Evolutionary conservation across 2,113 vertebrate genomes (phyloP).

Genomic region (Zonotrichia leucophrys): DNA sequence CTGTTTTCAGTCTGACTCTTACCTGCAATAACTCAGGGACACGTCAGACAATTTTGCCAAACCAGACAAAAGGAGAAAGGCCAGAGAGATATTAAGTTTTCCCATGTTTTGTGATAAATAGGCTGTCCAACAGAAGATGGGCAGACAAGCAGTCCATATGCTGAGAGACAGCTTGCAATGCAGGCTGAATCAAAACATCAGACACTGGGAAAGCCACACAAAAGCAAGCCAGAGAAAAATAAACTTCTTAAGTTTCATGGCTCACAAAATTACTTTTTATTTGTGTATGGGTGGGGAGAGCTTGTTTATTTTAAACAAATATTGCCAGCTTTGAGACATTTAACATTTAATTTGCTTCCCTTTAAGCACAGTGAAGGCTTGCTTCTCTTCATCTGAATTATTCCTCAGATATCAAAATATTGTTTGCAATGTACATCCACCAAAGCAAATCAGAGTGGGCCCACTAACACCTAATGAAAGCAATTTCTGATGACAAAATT

Average conservation of each 20-base stretch:
- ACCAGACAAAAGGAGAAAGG: constrained; percentile 22
- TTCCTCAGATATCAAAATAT: background rate
- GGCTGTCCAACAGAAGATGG: background rate
- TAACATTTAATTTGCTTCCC: background rate
- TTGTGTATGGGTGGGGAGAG: background rate
- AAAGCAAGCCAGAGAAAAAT: constrained; percentile 22
- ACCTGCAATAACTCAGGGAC: constrained; percentile 7
- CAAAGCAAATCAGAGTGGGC: background rate
- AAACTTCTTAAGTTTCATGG: constrained; percentile 17
- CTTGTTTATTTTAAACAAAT: constrained; percentile 1
- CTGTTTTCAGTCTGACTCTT: background rate
- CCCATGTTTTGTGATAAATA: background rate
- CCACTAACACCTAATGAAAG: background rate
- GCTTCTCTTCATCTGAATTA: background rate
- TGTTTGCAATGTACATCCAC: background rate
- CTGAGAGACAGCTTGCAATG: background rate
- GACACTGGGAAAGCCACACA: constrained; percentile 1
- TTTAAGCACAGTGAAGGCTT: background rate
- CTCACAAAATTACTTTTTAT: constrained; percentile 22
- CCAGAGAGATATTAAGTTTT: background rate
- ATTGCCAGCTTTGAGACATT: background rate
- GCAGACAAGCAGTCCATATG: background rate
- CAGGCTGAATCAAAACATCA: constrained; percentile 16
- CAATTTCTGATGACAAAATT: background rate
- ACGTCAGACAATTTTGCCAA: background rate